Base-by-base conservation (phyloP, 30 jellyfish, hydroid and myxozoan genomes). In the Hydractinia symbiolongicarpus region DNA sequence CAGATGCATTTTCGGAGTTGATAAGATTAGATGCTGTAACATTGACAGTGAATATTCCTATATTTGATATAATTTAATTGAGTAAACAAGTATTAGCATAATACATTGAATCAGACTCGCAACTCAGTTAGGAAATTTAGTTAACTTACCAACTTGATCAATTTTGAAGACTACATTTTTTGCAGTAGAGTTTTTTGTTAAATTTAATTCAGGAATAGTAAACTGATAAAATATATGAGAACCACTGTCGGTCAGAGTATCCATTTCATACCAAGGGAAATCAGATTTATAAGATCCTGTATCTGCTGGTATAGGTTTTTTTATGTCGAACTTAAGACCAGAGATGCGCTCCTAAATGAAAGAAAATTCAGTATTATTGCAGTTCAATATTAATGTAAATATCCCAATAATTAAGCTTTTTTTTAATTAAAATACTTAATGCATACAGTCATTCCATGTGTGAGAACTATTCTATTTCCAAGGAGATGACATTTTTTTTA, bases 71-170 rank as follows among this genome's bases (percentile, higher is more conserved):
- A 11, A 11, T 58, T 13, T 58, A 58, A 16, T 58, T 13, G 15
- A 16, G 19, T 58, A 58, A 58, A 58, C 3, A 13, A 16, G 69
- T 30, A 30, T 30, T 30, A 30, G 44, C 44, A 30, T 64, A 64
- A 64, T 13, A 64, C 40, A 64, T 7, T 64, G 7, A 6, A 13
- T 6, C 9, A 1, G 7, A 7, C 40, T n/a, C 6, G 19, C 74
- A 64, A n/a, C 1, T 58, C 15, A 11, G 15, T 16, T 58, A 1
- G 3, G 1, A 58, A 11, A 58, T 64, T 64, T 51, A 64, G 16
- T 13, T 4, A 64, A 64, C 74, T 13, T 64, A 64, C 74, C 74
- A n/a, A 64, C 74, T 64, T 64, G 74, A 64, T 64, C 7, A n/a
- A 64, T 64, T 64, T 64, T 51, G 40, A 64, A 64, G 40, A 64